These are phyloP conservation scores for Papilio machaon DNA, from an alignment of 1,140 invertebrate genomes.

Conservation along the genomic window DNA sequence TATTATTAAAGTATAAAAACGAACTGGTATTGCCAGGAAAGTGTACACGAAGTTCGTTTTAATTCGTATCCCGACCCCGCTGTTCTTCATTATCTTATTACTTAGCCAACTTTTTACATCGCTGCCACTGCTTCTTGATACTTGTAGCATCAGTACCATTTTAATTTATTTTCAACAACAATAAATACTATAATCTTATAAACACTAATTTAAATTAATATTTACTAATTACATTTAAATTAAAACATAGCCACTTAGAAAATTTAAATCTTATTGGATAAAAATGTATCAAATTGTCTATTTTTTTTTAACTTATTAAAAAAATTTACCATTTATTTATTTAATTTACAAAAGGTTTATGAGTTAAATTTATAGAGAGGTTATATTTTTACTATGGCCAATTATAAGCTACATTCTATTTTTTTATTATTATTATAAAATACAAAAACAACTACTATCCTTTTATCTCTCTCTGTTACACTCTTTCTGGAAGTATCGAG, in stretches of 20 bases:
- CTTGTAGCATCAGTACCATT: conserved; percentile 41
- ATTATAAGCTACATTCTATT: too few species aligned
- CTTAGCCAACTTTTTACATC: conserved; percentile 75
- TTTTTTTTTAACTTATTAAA: too few species aligned
- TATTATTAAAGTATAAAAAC: not conserved
- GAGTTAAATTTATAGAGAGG: too few species aligned
- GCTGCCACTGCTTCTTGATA: conserved; percentile 57
- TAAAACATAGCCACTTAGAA: not conserved
- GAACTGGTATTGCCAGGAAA: conserved; percentile 41
- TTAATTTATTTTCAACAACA: not conserved
- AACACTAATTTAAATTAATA: too few species aligned
- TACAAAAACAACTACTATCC: too few species aligned
- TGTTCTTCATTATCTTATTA: conserved; percentile 82
- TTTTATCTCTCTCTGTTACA: too few species aligned
- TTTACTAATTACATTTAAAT: too few species aligned
- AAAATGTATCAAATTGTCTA: not conserved
- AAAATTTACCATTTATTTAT: too few species aligned
- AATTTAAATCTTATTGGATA: not conserved
- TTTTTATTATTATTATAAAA: not conserved
- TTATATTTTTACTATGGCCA: too few species aligned
- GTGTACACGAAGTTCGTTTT: conserved; percentile 69
- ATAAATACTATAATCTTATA: too few species aligned
- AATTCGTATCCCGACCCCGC: conserved; percentile 79
- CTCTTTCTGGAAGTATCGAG: conserved; percentile 59
- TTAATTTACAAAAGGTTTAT: too few species aligned